These are phyloP conservation scores for Desmophyllum pertusum DNA, from an alignment of 92 coral and sea anemone species.

Conservation along the genomic window DNA sequence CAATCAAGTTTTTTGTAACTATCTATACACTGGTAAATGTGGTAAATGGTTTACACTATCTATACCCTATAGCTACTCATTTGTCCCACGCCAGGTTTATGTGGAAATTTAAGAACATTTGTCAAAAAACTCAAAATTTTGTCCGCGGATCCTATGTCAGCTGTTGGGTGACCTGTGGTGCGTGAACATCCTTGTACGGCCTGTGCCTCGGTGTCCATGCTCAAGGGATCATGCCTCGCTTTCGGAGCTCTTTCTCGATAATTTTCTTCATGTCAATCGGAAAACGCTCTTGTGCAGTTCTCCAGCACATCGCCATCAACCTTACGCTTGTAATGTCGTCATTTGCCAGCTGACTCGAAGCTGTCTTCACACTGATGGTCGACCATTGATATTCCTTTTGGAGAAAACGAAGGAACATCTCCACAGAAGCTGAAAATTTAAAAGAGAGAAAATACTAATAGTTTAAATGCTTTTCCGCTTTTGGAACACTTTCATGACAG, in stretches of 20 bases:
- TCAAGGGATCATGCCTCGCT: conserved; percentile 47
- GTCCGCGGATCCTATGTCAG: not conserved
- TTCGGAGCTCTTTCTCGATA: conserved; percentile 59
- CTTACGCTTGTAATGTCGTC: conserved; percentile 72
- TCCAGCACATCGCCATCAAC: conserved; percentile 70
- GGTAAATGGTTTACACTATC: too few species aligned
- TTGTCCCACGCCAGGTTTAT: too few species aligned
- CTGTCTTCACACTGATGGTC: conserved; percentile 28
- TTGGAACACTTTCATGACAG: too few species aligned
- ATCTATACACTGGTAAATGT: too few species aligned
- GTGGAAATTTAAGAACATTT: too few species aligned
- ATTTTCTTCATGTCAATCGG: conserved; percentile 51
- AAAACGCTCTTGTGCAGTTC: conserved; percentile 38
- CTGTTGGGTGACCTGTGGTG: not conserved
- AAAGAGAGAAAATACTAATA: not conserved
- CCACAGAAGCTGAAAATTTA: conserved; percentile 39
- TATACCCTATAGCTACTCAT: not conserved
- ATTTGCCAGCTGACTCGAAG: conserved; percentile 33
- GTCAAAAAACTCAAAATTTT: too few species aligned
- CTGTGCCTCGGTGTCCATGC: not conserved
- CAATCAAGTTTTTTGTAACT: too few species aligned
- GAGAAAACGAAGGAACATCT: conserved; percentile 48
- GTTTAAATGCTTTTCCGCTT: not conserved
- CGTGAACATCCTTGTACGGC: not conserved
- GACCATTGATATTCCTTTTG: conserved; percentile 54